Evolutionary conservation across 2,888 invertebrate genomes (phyloP), one percentile per base, ranked within the genome.

Genomic region (Cryptus armator): DNA sequence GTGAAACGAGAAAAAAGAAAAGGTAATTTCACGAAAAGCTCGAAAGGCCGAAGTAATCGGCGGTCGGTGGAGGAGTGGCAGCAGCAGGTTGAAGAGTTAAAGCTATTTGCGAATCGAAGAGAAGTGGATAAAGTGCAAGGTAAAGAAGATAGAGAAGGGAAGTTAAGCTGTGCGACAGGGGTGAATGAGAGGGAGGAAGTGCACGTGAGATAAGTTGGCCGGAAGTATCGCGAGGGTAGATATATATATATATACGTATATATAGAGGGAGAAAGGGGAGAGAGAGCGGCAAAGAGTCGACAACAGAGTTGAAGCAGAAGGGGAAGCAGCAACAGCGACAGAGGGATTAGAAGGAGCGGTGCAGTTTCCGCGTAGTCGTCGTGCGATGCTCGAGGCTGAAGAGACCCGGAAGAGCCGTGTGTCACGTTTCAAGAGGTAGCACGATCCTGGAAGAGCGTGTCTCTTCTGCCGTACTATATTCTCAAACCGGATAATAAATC

Each of bases 391-490:
- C 83, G 83, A 86, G 83, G 76, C 82, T 86, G 87, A 83, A 86
- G 86, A 74, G 72, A 84, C 68, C 67, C 83, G 84, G 75, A 86
- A 87, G 84, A 80, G 79, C 66, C 83, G 86, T 77, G 85, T 85
- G 83, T 81, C 84, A 84, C 86, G 87, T 83, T 84, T 83, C 79
- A 87, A 86, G 81, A 88, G 87, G 81, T 88, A 87, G 87, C 86
- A 88, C 87, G 75, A 85, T 75, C 85, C 74, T 79, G 75, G 81
- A 85, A 85, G 79, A 76, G 81, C 77, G 77, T 56, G 84, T 56
- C 81, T 84, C 77, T 84, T 81, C 67, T 53, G 59, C 29, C 74
- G 53, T 24, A 67, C 29, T 44, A 44, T 51, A 24, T 62, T 68
- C 81, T 64, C 68, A 7, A 64, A 67, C 46, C 48, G 51, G 53